Evolutionary conservation across 2,888 invertebrate species (phyloP), one percentile per base, ranked within the genome.

Genomic region (Dasypolia templi): DNA sequence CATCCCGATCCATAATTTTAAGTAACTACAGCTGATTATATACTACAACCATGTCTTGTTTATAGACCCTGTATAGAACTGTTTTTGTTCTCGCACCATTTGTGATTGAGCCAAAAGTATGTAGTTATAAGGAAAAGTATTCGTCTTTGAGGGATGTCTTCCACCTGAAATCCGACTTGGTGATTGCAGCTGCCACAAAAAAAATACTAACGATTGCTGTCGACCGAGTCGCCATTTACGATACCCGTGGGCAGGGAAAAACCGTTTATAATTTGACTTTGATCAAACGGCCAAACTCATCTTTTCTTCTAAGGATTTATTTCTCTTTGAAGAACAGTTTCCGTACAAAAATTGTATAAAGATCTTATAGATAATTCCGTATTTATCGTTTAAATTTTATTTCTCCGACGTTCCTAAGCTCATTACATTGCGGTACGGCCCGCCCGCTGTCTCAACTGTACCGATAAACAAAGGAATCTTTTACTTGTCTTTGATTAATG

Each of bases 401-500:
- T 84, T 59, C 32, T 22, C 65, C 65, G 51, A 39, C 51, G 68
- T 59, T 72, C 32, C 53, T 75, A 72, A 81, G 71, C 84, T 61
- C 59, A 75, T 81, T 82, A 72, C 62, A 66, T 63, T 72, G 68
- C 55, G 49, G 51, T 29, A 71, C 49, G 35, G 71, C 68, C 76
- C 81, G 5, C 61, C 75, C 51, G 81, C 81, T 75, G 68, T 81
- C 81, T 76, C 68, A 84, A 76, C 81, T 49, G 76, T 81, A 68
- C 75, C 76, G 85, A 82, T 82, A 82, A 81, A 82, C 81, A 82
- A 71, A 76, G 61, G 68, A 75, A 84, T 82, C 82, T 84, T 75
- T 81, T 76, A 84, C 85, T n/a, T n/a, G n/a, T n/a, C n/a, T 84
- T 81, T 82, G 81, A 82, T 82, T 84, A 82, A 82, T 82, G 82